These are phyloP conservation scores for Neelides sp. DNA, from an alignment of 1,140 invertebrate genomes.

Conservation along the genomic window DNA sequence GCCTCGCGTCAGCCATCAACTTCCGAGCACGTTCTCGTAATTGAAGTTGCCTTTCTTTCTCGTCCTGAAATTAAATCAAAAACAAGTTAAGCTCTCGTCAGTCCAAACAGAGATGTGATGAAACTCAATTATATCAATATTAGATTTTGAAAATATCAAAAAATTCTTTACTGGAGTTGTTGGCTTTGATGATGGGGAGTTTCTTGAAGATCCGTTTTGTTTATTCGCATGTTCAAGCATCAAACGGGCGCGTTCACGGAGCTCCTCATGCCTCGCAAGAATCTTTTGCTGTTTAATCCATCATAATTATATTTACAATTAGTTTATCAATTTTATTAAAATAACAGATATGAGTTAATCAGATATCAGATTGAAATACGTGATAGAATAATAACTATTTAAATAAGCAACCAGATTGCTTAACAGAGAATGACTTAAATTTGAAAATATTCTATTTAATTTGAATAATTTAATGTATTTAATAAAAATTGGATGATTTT, in stretches of 20 bases:
- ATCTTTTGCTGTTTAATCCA: constrained; percentile 45
- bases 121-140: constrained; percentile 3
- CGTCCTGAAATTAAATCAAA: constrained; percentile 38
- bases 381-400: neutral
- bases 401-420: neutral
- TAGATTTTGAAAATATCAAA: neutral
- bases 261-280: constrained; percentile 63
- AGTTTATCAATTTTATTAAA: neutral
- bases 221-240: constrained; percentile 73
- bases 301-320: constrained; percentile 8
- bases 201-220: constrained; percentile 44
- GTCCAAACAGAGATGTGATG: no score
- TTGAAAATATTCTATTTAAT: constrained; percentile 9
- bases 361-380: neutral
- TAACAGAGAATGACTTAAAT: neutral
- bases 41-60: constrained; percentile 72
- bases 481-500: no score
- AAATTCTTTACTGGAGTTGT: constrained; percentile 19
- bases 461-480: constrained; percentile 1
- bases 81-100: no score
- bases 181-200: constrained; percentile 32
- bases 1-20: constrained; percentile 75
- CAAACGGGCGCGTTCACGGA: constrained; percentile 77
- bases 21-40: constrained; percentile 72
- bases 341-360: neutral